Percentiles rank a stretch among this genome's conserved stretches.
Conservation (phyloP, 1,140 invertebrate species). For the Caenorhabditis latens region DNA sequence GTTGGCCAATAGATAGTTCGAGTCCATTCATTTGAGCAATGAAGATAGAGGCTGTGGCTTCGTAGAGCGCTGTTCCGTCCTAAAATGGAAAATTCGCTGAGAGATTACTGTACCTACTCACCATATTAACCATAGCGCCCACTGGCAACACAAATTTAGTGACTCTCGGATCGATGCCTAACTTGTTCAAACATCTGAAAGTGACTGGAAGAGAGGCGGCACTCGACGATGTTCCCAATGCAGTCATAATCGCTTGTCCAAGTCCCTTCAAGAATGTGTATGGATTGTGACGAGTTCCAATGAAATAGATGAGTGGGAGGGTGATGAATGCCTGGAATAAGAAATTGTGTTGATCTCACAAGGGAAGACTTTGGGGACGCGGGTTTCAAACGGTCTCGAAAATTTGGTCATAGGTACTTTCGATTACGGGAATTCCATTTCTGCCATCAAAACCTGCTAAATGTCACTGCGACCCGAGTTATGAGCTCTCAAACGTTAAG, state of each 20-base stretch:
- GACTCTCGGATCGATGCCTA: conserved; percentile 86
- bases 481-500: too few species aligned
- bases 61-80: conserved; percentile 80
- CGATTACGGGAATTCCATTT: too few species aligned
- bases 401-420: too few species aligned
- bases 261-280: conserved; percentile 81
- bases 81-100: conserved; percentile 13
- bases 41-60: conserved; percentile 83
- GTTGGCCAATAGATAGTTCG: conserved; percentile 80
- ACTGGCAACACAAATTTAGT: conserved; percentile 84
- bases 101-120: conserved; percentile 9
- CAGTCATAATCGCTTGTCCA: conserved; percentile 81
- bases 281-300: conserved; percentile 81
- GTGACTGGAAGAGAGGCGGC: conserved; percentile 93
- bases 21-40: conserved; percentile 83
- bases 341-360: too few species aligned
- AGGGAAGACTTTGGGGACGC: too few species aligned
- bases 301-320: conserved; percentile 83
- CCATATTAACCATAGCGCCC: conserved; percentile 74
- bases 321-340: conserved; percentile 91
- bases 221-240: conserved; percentile 80
- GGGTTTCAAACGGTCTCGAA: too few species aligned
- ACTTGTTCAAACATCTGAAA: conserved; percentile 88
- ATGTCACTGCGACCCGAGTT: too few species aligned
- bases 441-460: too few species aligned